phyloP scores from a whole-genome alignment of 1,140 invertebrate species.

The Pentalonia nigronervosa region DNA sequence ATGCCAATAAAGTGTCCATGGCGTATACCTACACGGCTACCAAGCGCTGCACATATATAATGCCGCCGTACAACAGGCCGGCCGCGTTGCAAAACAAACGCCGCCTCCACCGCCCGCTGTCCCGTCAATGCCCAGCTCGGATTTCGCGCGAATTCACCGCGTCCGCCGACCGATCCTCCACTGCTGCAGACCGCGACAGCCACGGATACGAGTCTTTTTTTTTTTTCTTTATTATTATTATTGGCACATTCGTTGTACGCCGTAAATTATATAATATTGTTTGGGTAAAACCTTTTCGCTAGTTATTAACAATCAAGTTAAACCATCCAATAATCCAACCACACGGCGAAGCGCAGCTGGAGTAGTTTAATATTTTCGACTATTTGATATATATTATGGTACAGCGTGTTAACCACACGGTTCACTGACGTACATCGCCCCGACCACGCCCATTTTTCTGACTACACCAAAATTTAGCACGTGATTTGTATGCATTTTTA shows the following conservation, averaged over 20 bases:
- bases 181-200: background rate
- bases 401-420: too few relatives aligned
- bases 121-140: background rate
- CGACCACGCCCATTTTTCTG: conserved; percentile 54
- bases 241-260: too few relatives aligned
- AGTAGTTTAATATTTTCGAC: too few relatives aligned
- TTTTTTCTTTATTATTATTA: background rate
- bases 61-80: background rate
- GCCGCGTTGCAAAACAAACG: conserved; percentile 42
- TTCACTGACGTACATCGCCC: too few relatives aligned
- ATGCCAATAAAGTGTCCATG: conserved; percentile 13
- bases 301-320: too few relatives aligned
- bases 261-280: too few relatives aligned
- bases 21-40: conserved; percentile 1
- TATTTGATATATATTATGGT: too few relatives aligned
- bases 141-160: conserved; percentile 33
- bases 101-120: background rate
- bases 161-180: background rate
- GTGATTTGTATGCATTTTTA: too few relatives aligned
- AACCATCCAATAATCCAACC: too few relatives aligned
- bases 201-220: background rate
- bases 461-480: too few relatives aligned
- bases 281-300: too few relatives aligned
- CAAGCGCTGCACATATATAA: background rate
- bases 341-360: too few relatives aligned